Base-by-base conservation (phyloP, 2,797 vertebrate genomes). In the Meda fulgida region DNA sequence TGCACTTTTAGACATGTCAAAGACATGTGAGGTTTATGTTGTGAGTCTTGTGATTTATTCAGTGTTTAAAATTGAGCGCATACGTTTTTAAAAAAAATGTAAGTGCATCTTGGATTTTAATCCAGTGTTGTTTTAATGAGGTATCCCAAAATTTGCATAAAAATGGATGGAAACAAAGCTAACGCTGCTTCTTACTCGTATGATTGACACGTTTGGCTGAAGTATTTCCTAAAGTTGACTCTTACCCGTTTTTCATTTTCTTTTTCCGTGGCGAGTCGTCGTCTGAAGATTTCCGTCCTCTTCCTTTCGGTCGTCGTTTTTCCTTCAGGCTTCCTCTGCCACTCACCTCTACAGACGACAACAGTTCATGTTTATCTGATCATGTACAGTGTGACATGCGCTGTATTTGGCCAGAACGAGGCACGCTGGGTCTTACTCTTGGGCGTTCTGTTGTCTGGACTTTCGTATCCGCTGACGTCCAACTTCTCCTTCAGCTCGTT, bases 401-500 rank as follows among this genome's bases (percentile, higher is more conserved):
- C 8, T 16, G 10, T 48, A 0, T 14, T 72, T 69, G 34, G 26
- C 23, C 31, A n/a, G 10, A 3, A 67, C 60, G 10, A 34, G 70
- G 4, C 10, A 16, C 19, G 4, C 0, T 14, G 2, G 29, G 2
- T 85, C 95, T 73, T 92, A 98, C 98, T 99, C 95, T 99, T 99
- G 80, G 96, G 51, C 29, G 84, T 93, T 86, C 95, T 94, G 69
- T 94, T 94, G 7, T 94, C 97, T 10, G 97, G 83, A 46, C 92
- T 96, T 86, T 99, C 98, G 1, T 97, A 97, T 88, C 97, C 96
- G 0, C 96, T 97, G 88, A 97, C 93, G 87, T 98, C 98, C 92
- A 99, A 93, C 90, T 99, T 99, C 87, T 99, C 98, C 86, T 99
- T 99, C n/a, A 99, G 94, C 89, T 99, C 98, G 0, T 98, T 98